Evolutionary conservation across 2,797 vertebrate genomes (phyloP), one percentile per base, ranked within the genome.

Genomic region (Halcyon badia): DNA sequence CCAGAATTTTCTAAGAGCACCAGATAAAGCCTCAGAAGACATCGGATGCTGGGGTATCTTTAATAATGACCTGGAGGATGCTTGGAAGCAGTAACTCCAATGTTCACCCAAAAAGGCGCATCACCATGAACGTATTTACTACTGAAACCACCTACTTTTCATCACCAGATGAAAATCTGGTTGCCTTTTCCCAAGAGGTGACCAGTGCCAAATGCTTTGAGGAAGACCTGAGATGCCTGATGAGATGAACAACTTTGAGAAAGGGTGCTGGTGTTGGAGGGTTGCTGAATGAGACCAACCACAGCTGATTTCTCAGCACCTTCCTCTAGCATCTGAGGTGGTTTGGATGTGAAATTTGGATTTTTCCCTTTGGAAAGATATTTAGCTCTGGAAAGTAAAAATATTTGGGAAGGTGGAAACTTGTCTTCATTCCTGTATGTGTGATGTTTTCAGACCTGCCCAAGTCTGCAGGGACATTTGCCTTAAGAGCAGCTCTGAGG

Each of bases 131-230:
- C 10, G 5, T 21, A 42, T 52, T 44, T 75, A 15, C 17, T 21
- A 5, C n/a, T n/a, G 57, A 75, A n/a, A 20, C 6, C 56, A 8
- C 0, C 0, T 24, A 2, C 13, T 80, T 80, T 49, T 77, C 37
- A 41, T 79, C 48, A 18, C 13, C 17, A 21, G 46, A 2, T 22
- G 58, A 33, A 82, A 79, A 68, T 18, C 28, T 52, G 13, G 8
- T 20, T 64, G n/a, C 14, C 13, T 90, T 91, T 81, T 39, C 54
- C 37, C 19, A 22, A 33, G 52, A 51, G 22, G 5, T 4, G 17
- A 10, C 35, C 30, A 16, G 17, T 48, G 61, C 24, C 58, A 25
- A 42, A 44, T 9, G 42, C 39, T 37, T n/a, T 24, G 30, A 31
- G 44, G 66, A 77, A 69, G 57, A 58, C 16, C 4, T 18, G 41